Evolutionary conservation across 2,113 vertebrate genomes (phyloP), one percentile per base, ranked within the genome.

Genomic region (Bagarius yarrelli): DNA sequence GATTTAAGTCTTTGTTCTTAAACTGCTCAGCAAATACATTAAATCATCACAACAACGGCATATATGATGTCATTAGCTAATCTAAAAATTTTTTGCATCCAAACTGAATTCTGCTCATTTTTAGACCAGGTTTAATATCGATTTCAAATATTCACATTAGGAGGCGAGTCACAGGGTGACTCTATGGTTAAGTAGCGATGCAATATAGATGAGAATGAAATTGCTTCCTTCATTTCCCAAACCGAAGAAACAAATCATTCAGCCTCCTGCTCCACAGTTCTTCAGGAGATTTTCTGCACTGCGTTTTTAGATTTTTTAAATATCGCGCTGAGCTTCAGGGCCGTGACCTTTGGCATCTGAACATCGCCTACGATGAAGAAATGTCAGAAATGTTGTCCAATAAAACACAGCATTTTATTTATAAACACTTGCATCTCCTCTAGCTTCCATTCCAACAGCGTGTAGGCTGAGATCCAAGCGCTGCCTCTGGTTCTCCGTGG

Each of bases 131-230:
- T 18, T 8, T 34, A 76, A 76, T 81, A 67, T 81, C 21, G 72
- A 63, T 81, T 76, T 81, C 32, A 81, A 50, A 81, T 55, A 76
- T 67, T 81, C 80, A 69, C 73, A 81, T 66, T 76, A 76, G 59
- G 34, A 67, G 30, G 47, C 52, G 21, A 61, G 60, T 53, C 80
- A 69, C 52, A 57, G 72, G 61, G 76, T 14, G 18, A 21, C 71
- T 80, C 61, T 13, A 59, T 3, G 21, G 72, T 32, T 15, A 30
- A 47, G 61, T 47, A 57, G 80, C 21, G 34, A 75, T 81, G 80
- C 80, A 81, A 81, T 81, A 81, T 81, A 76, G 64, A 81, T 81
- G 80, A 81, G 80, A 40, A 59, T 34, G 61, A 81, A 81, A 81
- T 81, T 81, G 61, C 80, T 75, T 76, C 61, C 56, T 36, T 81